Base-by-base conservation (phyloP, 1,140 invertebrate species). In the Monomorium pharaonis region DNA sequence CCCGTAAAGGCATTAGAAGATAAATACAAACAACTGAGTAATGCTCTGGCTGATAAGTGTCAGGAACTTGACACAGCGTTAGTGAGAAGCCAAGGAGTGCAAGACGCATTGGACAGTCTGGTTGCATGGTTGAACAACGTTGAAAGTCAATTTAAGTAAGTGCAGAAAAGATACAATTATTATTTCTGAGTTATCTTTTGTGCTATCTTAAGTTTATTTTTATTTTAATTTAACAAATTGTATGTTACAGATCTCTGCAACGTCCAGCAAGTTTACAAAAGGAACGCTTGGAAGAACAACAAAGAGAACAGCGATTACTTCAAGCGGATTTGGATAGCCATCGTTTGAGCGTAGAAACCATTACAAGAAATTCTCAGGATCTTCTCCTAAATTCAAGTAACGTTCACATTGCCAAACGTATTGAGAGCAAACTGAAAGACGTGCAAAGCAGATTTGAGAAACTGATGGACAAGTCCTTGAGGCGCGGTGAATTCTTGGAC, bases 1-100 rank as follows among this genome's bases (percentile, higher is more conserved):
- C 98, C 98, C 0, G 97, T 98, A 1, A 94, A 96, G 14, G 97
- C 97, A 75, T 92, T 99, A 5, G 96, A 97, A 85, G 96, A 97
- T 47, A 97, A 98, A 78, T 98, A 99, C 92, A 96, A 96, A 70
- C 97, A 98, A 85, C 92, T 99, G 14, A 95, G 96, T 67, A 96
- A 96, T 84, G 96, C 96, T 0, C 94, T 98, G 16, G 96, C 96
- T 14, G 96, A 97, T 6, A 97, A 97, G n/a, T 98, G 98, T 91
- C 96, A 97, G 87, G 96, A 97, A 58, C 94, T 99, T 62, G 98
- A 99, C 89, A 97, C 97, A 0, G 98, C 98, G 0, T 95, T 99
- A 47, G 97, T 99, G 7, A 98, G 99, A 94, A 98, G 98, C 74
- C 98, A 99, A 95, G 98, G 98, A n/a, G 97, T 99, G 14, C 98